Percentiles rank a stretch among this genome's conserved stretches.
Conservation (phyloP, 2,888 invertebrate genomes). For the Idaea aversata region DNA sequence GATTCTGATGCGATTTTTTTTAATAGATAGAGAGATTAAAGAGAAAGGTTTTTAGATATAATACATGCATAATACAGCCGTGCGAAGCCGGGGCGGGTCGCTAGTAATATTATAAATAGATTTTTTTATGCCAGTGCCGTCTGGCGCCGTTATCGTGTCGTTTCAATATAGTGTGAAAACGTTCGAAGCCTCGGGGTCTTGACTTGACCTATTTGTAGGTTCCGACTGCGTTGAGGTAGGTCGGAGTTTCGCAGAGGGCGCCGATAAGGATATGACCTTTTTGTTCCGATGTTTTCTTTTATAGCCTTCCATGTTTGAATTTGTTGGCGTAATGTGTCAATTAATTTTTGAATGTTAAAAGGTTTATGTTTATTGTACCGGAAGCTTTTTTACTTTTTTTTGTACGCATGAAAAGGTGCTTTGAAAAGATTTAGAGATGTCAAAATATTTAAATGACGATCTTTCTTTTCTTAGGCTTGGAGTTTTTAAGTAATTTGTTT, state of each 20-base stretch:
- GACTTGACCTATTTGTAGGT: conserved; percentile 37
- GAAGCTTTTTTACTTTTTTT: conserved; percentile 2
- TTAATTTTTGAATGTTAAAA: neutral
- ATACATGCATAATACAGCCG: too few relatives aligned
- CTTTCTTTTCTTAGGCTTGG: too few relatives aligned
- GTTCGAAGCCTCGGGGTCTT: neutral
- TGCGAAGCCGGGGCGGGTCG: too few relatives aligned
- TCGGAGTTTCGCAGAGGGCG: conserved; percentile 20
- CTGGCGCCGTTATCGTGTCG: neutral
- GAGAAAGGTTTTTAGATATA: too few relatives aligned
- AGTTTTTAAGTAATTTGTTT: too few relatives aligned
- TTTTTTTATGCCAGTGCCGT: neutral
- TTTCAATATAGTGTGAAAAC: neutral
- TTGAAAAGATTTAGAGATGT: neutral
- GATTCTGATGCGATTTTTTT: too few relatives aligned
- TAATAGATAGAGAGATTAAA: too few relatives aligned
- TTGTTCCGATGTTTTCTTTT: conserved; percentile 2
- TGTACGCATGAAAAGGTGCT: conserved; percentile 22
- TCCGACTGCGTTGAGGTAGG: conserved; percentile 35
- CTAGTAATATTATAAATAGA: too few relatives aligned
- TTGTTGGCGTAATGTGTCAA: neutral
- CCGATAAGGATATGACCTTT: conserved; percentile 2
- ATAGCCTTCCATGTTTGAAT: neutral
- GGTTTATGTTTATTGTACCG: neutral
- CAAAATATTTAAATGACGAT: too few relatives aligned